phyloP scores from a whole-genome alignment of 2,888 invertebrate genomes.

The Leucania comma region DNA sequence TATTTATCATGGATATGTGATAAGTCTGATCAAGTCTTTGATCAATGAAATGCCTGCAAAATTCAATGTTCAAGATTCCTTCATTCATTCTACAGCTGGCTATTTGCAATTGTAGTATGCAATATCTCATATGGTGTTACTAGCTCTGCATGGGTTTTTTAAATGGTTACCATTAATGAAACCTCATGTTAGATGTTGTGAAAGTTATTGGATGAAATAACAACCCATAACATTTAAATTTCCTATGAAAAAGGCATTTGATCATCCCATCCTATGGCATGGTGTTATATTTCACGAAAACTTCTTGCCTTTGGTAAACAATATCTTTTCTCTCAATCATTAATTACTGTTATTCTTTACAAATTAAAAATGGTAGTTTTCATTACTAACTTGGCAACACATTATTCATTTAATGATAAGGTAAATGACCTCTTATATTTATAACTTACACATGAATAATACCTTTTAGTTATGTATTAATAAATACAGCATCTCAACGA shows the following conservation, averaged over 20 bases:
- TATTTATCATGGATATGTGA: background rate
- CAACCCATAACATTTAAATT: too few relatives aligned
- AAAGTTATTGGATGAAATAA: too few relatives aligned
- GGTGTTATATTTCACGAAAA: background rate
- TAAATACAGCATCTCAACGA: constrained; percentile 3
- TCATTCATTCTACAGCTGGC: background rate
- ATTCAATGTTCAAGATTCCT: background rate
- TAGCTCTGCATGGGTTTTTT: background rate
- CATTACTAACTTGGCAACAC: constrained; percentile 8
- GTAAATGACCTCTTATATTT: constrained; percentile 45
- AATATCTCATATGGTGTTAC: background rate
- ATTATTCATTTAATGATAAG: constrained; percentile 34
- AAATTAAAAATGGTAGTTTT: background rate
- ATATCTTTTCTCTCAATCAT: background rate
- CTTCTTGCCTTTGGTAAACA: background rate
- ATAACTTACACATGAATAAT: constrained; percentile 23
- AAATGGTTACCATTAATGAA: too few relatives aligned
- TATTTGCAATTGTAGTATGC: background rate
- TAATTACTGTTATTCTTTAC: background rate
- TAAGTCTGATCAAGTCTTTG: background rate
- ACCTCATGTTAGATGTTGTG: too few relatives aligned
- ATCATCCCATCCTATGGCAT: too few relatives aligned
- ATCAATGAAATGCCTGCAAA: background rate
- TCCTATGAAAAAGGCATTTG: too few relatives aligned
- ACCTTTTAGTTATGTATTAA: constrained; percentile 6